Conservation (phyloP, 2,113 vertebrate species). For the Vidua macroura region DNA sequence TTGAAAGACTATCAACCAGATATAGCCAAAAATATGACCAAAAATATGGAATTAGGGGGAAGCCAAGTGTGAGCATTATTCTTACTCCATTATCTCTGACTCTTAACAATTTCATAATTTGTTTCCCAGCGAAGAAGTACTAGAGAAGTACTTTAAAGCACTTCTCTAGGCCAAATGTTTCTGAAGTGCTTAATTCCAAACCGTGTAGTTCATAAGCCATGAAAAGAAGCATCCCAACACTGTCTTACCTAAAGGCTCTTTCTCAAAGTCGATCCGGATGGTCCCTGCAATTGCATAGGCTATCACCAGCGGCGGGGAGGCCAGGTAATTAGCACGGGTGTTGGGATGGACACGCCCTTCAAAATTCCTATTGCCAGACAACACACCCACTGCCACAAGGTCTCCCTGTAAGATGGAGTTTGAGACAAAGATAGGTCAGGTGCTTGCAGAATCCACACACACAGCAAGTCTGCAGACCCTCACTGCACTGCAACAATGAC, state of each 20-base stretch:
- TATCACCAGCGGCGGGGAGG: slow-evolving; percentile 91
- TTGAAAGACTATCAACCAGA: not conserved
- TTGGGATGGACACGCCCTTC: slow-evolving; percentile 96
- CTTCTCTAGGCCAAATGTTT: not conserved
- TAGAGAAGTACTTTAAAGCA: not conserved
- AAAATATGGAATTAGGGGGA: not conserved
- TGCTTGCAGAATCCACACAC: not conserved
- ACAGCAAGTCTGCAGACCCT: not conserved
- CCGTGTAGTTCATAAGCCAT: not conserved
- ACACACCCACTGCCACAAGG: slow-evolving; percentile 87
- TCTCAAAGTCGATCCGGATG: slow-evolving; percentile 89
- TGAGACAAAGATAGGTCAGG: not conserved
- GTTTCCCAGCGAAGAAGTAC: not conserved
- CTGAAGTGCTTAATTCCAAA: not conserved
- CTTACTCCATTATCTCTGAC: not conserved
- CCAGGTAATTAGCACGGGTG: slow-evolving; percentile 94
- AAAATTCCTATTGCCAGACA: slow-evolving; percentile 97
- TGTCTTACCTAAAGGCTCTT: slow-evolving; percentile 85
- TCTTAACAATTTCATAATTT: not conserved
- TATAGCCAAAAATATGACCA: not conserved
- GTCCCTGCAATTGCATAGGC: slow-evolving; percentile 95
- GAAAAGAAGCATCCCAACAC: not conserved
- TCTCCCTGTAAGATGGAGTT: slow-evolving; percentile 78
- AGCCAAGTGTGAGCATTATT: not conserved
- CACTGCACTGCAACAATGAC: not conserved